Evolutionary conservation across 2,113 vertebrate species (phyloP).

Genomic region (Saguinus midas): DNA sequence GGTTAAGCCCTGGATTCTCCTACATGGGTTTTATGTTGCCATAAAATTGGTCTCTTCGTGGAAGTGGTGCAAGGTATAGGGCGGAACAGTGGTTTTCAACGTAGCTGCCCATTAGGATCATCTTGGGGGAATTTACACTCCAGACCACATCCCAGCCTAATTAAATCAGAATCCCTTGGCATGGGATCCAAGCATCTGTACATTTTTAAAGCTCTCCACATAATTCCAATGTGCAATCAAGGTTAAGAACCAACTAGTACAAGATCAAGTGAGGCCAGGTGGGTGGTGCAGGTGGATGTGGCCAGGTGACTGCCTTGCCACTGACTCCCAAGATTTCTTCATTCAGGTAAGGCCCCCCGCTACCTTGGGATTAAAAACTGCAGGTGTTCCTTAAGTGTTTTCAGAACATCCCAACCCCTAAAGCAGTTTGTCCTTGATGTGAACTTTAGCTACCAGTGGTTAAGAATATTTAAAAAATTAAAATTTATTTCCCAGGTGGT

Average conservation of each 20-base stretch:
- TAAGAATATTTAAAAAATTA: neutral
- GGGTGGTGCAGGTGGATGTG: neutral
- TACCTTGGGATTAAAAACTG: neutral
- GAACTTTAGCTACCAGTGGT: neutral
- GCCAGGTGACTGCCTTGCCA: neutral
- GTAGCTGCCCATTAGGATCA: neutral
- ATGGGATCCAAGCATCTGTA: neutral
- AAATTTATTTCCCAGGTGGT: slow-evolving; percentile 58
- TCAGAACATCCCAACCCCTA: neutral
- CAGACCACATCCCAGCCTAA: neutral
- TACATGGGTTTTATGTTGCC: neutral
- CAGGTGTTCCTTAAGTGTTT: neutral
- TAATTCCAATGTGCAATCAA: neutral
- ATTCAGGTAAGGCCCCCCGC: neutral
- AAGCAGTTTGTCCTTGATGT: neutral
- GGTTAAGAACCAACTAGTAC: neutral
- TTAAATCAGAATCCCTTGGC: neutral
- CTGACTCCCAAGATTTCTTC: neutral
- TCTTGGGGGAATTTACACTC: neutral
- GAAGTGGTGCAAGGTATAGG: neutral
- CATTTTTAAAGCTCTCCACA: neutral
- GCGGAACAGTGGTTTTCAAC: neutral
- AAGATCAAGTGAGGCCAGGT: neutral
- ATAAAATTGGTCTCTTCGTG: neutral
- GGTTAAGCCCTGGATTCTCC: neutral